Conservation (phyloP, 2,113 vertebrate genomes). For the Rutilus rutilus region DNA sequence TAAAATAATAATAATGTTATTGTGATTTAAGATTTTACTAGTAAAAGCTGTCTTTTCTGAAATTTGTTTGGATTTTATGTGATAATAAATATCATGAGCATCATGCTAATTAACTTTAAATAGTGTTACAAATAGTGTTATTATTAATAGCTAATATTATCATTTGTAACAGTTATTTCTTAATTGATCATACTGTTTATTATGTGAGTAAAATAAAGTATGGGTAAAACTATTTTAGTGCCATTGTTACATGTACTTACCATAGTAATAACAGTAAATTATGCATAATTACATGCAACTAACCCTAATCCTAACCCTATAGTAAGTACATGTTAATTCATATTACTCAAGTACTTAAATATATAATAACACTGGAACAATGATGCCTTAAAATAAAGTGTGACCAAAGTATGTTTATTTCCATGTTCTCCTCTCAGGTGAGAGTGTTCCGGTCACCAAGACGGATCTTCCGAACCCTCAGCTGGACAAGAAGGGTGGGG, state of each 20-base stretch:
- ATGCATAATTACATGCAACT: no score
- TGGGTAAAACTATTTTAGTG: not conserved
- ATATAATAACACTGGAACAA: no score
- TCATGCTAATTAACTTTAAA: no score
- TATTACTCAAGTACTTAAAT: no score
- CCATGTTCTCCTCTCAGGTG: slow-evolving; percentile 74
- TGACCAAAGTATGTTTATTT: not conserved
- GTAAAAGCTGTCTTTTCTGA: not conserved
- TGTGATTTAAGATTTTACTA: no score
- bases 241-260: no score
- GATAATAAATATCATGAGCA: not conserved
- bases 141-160: not conserved
- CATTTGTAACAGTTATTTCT: not conserved
- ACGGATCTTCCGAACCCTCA: slow-evolving; percentile 91
- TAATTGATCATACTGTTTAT: not conserved
- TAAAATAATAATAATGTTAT: no score
- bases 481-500: slow-evolving; percentile 71
- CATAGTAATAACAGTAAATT: no score
- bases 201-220: not conserved
- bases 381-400: no score
- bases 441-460: slow-evolving; percentile 98
- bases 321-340: no score
- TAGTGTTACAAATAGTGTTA: not conserved
- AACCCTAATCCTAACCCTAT: no score
- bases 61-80: not conserved